phyloP scores from a whole-genome alignment of 2,113 vertebrate species.

The Psammodynastes pulverulentus region DNA sequence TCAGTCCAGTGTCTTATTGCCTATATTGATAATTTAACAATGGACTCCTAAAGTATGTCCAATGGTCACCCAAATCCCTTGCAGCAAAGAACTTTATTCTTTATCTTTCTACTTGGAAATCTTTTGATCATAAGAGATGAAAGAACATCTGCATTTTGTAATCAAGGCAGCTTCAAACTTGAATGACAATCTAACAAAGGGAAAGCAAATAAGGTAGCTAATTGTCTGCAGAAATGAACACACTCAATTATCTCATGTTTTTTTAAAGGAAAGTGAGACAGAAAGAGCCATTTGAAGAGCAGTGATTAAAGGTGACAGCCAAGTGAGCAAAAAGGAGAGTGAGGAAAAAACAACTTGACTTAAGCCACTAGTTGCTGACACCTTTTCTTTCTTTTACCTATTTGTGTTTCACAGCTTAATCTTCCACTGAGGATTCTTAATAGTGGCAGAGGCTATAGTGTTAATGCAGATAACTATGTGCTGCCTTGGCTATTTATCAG shows the following conservation, averaged over 20 bases:
- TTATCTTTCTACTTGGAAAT: not conserved
- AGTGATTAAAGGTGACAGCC: slow-evolving; percentile 5
- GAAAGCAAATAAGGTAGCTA: slow-evolving; percentile 17
- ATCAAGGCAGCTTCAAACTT: slow-evolving; percentile 1
- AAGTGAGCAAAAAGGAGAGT: not conserved
- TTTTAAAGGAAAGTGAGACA: not conserved
- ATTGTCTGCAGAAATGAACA: slow-evolving; percentile 10
- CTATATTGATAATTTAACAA: not conserved
- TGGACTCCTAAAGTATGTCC: not conserved
- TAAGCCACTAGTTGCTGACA: not conserved
- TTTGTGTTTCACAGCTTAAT: slow-evolving; percentile 19
- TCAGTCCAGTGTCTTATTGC: not conserved
- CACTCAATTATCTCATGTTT: slow-evolving; percentile 9
- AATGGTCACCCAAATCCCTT: not conserved
- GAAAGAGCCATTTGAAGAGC: not conserved
- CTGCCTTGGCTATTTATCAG: slow-evolving; percentile 56
- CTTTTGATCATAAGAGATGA: slow-evolving; percentile 1
- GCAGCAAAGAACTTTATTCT: not conserved
- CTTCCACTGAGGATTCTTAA: slow-evolving; percentile 25
- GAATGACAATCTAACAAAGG: slow-evolving; percentile 12
- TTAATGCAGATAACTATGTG: slow-evolving; percentile 50
- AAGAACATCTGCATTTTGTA: slow-evolving; percentile 11
- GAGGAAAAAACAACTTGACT: slow-evolving; percentile 12
- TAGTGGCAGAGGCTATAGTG: slow-evolving; percentile 29
- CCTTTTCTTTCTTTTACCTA: slow-evolving; percentile 8